Conservation (phyloP, 1,140 invertebrate species). For the Sminthurinus signatus region DNA sequence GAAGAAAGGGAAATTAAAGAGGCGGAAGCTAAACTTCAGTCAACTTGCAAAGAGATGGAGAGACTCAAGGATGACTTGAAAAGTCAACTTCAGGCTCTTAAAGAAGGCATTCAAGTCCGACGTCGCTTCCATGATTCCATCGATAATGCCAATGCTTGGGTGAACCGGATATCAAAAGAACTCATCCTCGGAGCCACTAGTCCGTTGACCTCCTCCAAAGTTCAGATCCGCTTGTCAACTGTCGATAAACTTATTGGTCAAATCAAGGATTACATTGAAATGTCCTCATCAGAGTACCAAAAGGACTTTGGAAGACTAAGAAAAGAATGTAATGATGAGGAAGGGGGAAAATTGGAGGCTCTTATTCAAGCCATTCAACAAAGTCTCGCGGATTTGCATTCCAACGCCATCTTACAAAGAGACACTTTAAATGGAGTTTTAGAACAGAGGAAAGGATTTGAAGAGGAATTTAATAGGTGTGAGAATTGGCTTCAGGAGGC, state of each 20-base stretch:
- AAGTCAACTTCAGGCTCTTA: conserved; percentile 15
- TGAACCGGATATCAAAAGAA: conserved; percentile 66
- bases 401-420: conserved; percentile 4
- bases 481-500: conserved; percentile 80
- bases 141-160: conserved; percentile 68
- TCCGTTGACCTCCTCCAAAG: conserved; percentile 53
- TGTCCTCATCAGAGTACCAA: not conserved
- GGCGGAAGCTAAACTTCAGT: conserved; percentile 62
- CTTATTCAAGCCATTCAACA: conserved; percentile 35
- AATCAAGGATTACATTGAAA: not conserved
- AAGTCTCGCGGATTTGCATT: conserved; percentile 8
- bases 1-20: conserved; percentile 61
- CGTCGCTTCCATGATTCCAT: conserved; percentile 64
- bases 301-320: conserved; percentile 41
- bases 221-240: not conserved
- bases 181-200: conserved; percentile 55
- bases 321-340: conserved; percentile 70
- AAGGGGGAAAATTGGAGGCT: conserved; percentile 47
- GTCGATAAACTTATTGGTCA: conserved; percentile 4
- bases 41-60: conserved; percentile 54
- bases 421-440: conserved; percentile 44
- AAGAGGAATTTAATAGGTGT: conserved; percentile 69
- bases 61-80: conserved; percentile 17
- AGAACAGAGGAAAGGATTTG: conserved; percentile 68
- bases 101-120: conserved; percentile 16